Conservation (phyloP, 1,140 invertebrate species). For the Zaprionus capensis region DNA sequence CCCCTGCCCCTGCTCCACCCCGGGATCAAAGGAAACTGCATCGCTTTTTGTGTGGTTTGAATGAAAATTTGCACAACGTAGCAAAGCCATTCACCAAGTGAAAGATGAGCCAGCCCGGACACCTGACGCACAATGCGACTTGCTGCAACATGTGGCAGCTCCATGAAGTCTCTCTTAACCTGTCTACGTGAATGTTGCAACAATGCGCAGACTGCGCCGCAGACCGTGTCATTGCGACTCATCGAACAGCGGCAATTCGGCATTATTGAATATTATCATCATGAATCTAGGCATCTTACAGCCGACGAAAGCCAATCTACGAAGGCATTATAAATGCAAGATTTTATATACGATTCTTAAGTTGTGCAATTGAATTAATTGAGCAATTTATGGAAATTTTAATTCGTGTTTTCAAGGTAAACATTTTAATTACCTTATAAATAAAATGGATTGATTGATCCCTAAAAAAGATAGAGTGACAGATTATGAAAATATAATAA, state of each 20-base stretch:
- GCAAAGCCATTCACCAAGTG: slow-evolving; percentile 64
- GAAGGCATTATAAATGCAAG: background rate
- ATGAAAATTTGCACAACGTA: slow-evolving; percentile 60
- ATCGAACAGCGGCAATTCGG: slow-evolving; percentile 3
- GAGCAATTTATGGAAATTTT: background rate
- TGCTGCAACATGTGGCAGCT: slow-evolving; percentile 41
- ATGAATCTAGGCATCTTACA: background rate
- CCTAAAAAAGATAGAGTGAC: background rate
- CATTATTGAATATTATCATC: slow-evolving; percentile 18
- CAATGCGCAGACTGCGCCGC: slow-evolving; percentile 2
- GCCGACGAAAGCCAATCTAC: background rate
- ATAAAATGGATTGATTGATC: background rate
- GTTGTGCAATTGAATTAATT: slow-evolving; percentile 18
- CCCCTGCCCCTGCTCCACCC: slow-evolving; percentile 6
- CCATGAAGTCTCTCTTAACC: slow-evolving; percentile 19
- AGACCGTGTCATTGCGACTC: slow-evolving; percentile 15
- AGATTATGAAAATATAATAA: background rate
- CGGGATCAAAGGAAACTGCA: slow-evolving; percentile 9
- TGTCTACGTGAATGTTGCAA: slow-evolving; percentile 32
- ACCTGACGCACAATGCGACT: slow-evolving; percentile 65
- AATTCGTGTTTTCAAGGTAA: background rate
- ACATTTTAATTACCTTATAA: background rate
- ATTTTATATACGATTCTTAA: slow-evolving; percentile 3
- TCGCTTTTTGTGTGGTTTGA: slow-evolving; percentile 47
- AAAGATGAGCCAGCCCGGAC: slow-evolving; percentile 57